Conservation (phyloP, 2,888 invertebrate species). For the Drosophila monieri region DNA sequence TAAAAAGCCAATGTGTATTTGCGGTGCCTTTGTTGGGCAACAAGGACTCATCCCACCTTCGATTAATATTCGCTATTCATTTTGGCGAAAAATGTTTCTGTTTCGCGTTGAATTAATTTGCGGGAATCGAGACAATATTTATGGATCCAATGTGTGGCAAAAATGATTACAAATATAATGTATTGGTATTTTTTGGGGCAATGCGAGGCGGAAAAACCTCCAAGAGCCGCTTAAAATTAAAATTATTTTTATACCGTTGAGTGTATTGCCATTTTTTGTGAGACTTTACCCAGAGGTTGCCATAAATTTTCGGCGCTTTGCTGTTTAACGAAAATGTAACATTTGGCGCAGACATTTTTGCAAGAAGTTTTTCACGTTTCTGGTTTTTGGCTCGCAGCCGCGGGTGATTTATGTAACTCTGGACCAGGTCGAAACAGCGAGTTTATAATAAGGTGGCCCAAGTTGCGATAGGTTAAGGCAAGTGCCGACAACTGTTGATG, state of each 20-base stretch:
- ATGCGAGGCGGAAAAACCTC: neutral
- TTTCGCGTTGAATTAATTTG: conserved; percentile 33
- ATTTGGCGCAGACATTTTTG: conserved; percentile 49
- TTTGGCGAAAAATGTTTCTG: conserved; percentile 14
- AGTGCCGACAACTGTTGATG: conserved; percentile 47
- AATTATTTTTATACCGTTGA: conserved; percentile 3
- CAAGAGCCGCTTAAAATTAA: conserved; percentile 6
- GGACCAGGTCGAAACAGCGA: conserved; percentile 22
- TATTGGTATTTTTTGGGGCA: conserved; percentile 1
- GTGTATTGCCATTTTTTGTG: conserved; percentile 14
- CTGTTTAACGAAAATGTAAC: conserved; percentile 49
- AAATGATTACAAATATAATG: conserved; percentile 16
- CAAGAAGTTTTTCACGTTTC: conserved; percentile 45
- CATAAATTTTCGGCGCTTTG: conserved; percentile 34
- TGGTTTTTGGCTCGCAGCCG: conserved; percentile 29
- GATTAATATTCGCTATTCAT: conserved; percentile 2
- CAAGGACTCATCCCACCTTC: conserved; percentile 12
- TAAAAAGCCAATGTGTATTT: conserved; percentile 63
- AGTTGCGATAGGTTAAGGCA: conserved; percentile 45
- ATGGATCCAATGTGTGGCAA: conserved; percentile 25
- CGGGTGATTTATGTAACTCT: conserved; percentile 61
- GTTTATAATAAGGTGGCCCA: conserved; percentile 54
- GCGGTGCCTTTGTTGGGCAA: conserved; percentile 62
- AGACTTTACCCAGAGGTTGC: conserved; percentile 26
- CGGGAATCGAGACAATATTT: conserved; percentile 44